Evolutionary conservation across 2,888 invertebrate species (phyloP).

Genomic region (Holacanthella duospinosa): DNA sequence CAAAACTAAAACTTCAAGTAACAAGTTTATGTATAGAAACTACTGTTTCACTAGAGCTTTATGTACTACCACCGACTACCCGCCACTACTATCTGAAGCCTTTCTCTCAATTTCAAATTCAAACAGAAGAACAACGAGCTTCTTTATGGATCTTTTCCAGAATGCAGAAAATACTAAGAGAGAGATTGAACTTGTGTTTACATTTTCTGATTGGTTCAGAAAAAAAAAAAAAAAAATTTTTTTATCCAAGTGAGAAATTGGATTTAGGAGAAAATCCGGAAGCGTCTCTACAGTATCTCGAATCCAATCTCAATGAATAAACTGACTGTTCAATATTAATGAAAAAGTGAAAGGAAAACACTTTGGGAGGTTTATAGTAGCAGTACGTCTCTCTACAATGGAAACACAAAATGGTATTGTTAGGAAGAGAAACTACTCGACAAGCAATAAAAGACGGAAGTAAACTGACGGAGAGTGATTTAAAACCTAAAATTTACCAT

Average conservation of each 20-base stretch:
- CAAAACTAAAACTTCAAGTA: no score
- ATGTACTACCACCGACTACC: no score
- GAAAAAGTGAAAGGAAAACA: background rate
- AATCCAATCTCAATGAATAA: background rate
- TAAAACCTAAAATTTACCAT: background rate
- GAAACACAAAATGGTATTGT: no score
- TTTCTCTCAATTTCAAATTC: constrained; percentile 3
- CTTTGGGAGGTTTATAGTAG: background rate
- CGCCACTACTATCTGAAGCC: no score
- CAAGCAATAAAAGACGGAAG: no score
- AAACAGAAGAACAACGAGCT: background rate
- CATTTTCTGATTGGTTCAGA: constrained; percentile 3
- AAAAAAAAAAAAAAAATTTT: no score
- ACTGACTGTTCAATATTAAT: background rate
- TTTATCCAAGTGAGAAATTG: background rate
- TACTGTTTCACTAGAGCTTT: no score
- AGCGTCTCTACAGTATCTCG: background rate
- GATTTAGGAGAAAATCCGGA: background rate
- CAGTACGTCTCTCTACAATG: no score
- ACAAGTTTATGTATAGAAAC: no score
- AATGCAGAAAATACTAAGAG: no score
- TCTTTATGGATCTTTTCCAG: background rate
- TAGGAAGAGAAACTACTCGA: no score
- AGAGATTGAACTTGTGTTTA: background rate
- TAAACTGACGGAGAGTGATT: no score